Conservation (phyloP, 2,797 vertebrate species). For the Trematomus bernacchii region DNA sequence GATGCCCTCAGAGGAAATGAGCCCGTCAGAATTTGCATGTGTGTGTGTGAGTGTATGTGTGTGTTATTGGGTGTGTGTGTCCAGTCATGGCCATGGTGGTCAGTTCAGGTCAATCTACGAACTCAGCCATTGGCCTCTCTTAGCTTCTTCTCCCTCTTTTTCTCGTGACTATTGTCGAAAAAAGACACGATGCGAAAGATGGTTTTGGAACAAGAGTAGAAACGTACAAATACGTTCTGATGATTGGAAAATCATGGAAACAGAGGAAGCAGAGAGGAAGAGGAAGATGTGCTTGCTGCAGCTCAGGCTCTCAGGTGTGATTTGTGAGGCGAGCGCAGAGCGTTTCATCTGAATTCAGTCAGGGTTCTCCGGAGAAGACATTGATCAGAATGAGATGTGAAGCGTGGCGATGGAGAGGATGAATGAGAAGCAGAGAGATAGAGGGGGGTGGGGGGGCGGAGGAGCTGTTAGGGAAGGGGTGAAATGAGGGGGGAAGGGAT, state of each 20-base stretch:
- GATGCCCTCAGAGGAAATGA: slow-evolving; percentile 47
- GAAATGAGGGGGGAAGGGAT: background rate
- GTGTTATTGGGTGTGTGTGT: slow-evolving; percentile 27
- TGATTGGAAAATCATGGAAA: slow-evolving; percentile 5
- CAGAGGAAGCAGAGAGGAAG: slow-evolving; percentile 17
- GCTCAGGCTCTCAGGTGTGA: slow-evolving; percentile 69
- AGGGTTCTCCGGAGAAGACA: slow-evolving; percentile 66
- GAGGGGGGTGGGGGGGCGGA: background rate
- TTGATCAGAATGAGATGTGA: slow-evolving; percentile 80
- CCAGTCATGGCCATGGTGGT: slow-evolving; percentile 16
- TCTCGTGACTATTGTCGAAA: slow-evolving; percentile 9
- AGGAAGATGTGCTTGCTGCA: slow-evolving; percentile 36
- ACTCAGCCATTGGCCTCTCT: background rate
- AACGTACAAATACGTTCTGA: background rate
- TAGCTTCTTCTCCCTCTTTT: background rate
- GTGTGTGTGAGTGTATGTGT: background rate
- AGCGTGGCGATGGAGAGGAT: slow-evolving; percentile 59
- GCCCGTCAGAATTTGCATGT: slow-evolving; percentile 33
- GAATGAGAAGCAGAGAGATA: slow-evolving; percentile 36
- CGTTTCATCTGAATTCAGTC: slow-evolving; percentile 75
- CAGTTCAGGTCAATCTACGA: slow-evolving; percentile 26
- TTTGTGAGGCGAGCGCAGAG: slow-evolving; percentile 62
- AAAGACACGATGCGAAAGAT: slow-evolving; percentile 19
- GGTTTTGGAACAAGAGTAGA: background rate
- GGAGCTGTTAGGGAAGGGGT: background rate